A percentile compares a stretch with the other conserved stretches of the same genome.
phyloP scores from a whole-genome alignment of 2,797 vertebrate species.

The Protonibea diacanthus region DNA sequence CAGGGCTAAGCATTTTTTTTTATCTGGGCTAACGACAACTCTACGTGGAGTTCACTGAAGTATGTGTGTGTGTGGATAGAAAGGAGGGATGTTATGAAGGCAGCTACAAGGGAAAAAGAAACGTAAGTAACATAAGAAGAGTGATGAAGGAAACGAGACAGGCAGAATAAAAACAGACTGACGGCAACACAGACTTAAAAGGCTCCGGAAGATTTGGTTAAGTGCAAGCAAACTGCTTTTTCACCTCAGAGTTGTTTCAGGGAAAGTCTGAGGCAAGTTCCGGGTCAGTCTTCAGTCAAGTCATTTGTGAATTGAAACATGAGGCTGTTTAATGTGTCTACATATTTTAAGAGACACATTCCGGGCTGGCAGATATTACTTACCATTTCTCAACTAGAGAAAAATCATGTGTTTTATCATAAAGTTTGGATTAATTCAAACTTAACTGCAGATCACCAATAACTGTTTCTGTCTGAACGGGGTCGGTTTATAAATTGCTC shows the following conservation, averaged over 20 bases:
- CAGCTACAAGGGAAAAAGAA: constrained; percentile 11
- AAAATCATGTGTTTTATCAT: not conserved
- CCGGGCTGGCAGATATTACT: too few species aligned
- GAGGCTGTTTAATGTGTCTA: not conserved
- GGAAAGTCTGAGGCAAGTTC: not conserved
- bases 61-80: constrained; percentile 18
- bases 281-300: not conserved
- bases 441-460: not conserved
- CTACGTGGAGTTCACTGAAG: constrained; percentile 7
- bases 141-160: not conserved
- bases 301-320: not conserved
- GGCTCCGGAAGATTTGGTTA: not conserved
- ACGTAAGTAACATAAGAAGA: constrained; percentile 11
- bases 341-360: too few species aligned
- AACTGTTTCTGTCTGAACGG: not conserved
- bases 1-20: constrained; percentile 62
- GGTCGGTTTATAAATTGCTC: not conserved
- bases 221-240: not conserved
- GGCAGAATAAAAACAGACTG: constrained; percentile 8
- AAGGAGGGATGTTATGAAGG: constrained; percentile 35
- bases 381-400: not conserved
- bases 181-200: constrained; percentile 26
- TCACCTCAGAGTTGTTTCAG: not conserved
- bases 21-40: constrained; percentile 60
- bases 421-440: not conserved